phyloP scores from a whole-genome alignment of 2,888 invertebrate species.

The Malthinus flaveolus region DNA sequence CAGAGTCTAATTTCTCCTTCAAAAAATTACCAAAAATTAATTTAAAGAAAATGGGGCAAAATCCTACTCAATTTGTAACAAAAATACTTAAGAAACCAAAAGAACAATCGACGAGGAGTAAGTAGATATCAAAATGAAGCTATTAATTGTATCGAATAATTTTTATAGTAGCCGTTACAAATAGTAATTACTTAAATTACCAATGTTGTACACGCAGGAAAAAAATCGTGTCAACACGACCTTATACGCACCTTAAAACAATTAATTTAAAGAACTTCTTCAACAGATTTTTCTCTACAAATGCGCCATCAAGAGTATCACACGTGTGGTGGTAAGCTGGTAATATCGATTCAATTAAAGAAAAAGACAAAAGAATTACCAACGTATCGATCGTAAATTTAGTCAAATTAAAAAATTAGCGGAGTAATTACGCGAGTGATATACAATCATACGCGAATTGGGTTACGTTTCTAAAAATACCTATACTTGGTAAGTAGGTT shows the following conservation, averaged over 20 bases:
- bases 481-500: slow-evolving; percentile 7
- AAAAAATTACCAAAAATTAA: too few species aligned
- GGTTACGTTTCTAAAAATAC: slow-evolving; percentile 5
- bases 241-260: slow-evolving; percentile 8
- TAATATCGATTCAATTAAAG: too few species aligned
- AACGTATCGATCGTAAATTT: too few species aligned
- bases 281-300: neutral
- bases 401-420: neutral
- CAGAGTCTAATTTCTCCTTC: too few species aligned
- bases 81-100: too few species aligned
- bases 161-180: slow-evolving; percentile 3
- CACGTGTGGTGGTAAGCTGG: too few species aligned
- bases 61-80: too few species aligned
- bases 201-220: neutral
- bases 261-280: slow-evolving; percentile 5
- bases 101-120: too few species aligned
- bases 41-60: too few species aligned
- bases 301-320: too few species aligned
- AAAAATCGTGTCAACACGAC: slow-evolving; percentile 8
- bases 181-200: slow-evolving; percentile 3
- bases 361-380: too few species aligned
- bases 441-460: neutral
- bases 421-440: neutral
- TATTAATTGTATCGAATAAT: neutral
- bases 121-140: too few species aligned